These are phyloP conservation scores for Nerophis lumbriciformis DNA, from an alignment of 2,113 vertebrate species.

Conservation along the genomic window DNA sequence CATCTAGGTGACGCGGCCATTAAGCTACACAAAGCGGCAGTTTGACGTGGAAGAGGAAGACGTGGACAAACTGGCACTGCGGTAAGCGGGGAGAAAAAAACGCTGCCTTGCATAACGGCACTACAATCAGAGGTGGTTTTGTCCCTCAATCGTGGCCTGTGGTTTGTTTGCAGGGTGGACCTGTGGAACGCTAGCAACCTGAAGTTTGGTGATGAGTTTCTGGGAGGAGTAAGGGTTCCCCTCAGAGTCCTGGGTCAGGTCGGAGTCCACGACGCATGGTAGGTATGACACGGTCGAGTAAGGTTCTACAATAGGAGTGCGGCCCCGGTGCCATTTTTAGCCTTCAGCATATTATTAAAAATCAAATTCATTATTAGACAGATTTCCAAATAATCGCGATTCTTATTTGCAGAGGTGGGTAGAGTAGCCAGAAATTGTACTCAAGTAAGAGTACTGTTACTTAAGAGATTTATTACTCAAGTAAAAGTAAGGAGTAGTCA, in stretches of 20 bases:
- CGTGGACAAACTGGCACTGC: conserved; percentile 93
- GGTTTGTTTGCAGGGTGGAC: conserved; percentile 78
- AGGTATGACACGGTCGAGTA: conserved; percentile 30
- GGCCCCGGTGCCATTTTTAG: too few species aligned
- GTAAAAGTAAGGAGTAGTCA: too few species aligned
- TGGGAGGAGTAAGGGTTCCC: conserved; percentile 88
- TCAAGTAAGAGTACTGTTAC: too few species aligned
- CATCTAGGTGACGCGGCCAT: conserved; percentile 85
- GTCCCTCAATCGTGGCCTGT: neutral
- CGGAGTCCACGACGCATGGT: conserved; percentile 90
- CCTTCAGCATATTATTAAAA: too few species aligned
- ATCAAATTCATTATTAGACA: too few species aligned
- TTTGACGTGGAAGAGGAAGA: conserved; percentile 98
- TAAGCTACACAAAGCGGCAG: conserved; percentile 91
- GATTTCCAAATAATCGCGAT: too few species aligned
- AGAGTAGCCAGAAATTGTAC: too few species aligned
- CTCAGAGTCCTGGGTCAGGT: conserved; percentile 85
- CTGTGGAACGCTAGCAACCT: conserved; percentile 97
- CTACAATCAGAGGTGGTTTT: neutral
- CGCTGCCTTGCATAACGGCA: neutral
- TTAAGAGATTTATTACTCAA: too few species aligned
- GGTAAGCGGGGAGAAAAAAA: conserved; percentile 64
- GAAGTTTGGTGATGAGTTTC: conserved; percentile 96
- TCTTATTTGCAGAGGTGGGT: too few species aligned
- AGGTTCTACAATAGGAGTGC: neutral